These are phyloP conservation scores for Heliconius charithonia DNA, from an alignment of 2,888 invertebrate species.

Conservation along the genomic window DNA sequence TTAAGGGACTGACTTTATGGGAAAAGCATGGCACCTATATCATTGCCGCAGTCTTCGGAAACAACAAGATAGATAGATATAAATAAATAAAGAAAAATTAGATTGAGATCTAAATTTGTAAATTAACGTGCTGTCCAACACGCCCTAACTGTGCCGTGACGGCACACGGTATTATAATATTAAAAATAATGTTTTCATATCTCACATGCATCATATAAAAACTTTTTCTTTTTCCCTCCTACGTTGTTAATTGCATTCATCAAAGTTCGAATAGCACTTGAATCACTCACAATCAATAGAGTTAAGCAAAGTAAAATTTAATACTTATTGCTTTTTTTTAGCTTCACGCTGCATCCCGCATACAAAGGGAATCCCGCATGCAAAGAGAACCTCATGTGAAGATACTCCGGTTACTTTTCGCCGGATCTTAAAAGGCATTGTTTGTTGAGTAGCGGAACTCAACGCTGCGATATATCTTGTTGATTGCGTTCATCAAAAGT, in stretches of 20 bases:
- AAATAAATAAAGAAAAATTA: background rate
- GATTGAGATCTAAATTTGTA: background rate
- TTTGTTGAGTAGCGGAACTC: too few relatives aligned
- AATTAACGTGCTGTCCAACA: background rate
- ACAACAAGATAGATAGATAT: too few relatives aligned
- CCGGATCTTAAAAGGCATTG: too few relatives aligned
- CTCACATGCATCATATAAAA: background rate
- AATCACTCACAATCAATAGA: constrained; percentile 26
- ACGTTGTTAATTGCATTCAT: background rate
- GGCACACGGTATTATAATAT: background rate
- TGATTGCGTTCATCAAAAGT: background rate
- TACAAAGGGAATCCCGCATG: too few relatives aligned
- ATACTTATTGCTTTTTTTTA: background rate
- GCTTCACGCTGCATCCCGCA: too few relatives aligned
- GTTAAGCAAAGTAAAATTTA: constrained; percentile 21
- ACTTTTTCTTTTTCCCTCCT: background rate
- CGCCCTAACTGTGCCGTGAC: background rate
- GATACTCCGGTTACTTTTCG: too few relatives aligned
- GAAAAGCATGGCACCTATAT: too few relatives aligned
- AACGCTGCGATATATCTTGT: background rate
- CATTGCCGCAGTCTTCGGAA: too few relatives aligned
- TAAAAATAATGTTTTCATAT: background rate
- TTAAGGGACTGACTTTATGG: too few relatives aligned
- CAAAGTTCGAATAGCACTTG: constrained; percentile 2
- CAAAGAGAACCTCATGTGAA: too few relatives aligned